A percentile compares a stretch with the other conserved stretches of the same genome.
Conservation (phyloP, 2,888 invertebrate species). For the Cephalotes varians region DNA sequence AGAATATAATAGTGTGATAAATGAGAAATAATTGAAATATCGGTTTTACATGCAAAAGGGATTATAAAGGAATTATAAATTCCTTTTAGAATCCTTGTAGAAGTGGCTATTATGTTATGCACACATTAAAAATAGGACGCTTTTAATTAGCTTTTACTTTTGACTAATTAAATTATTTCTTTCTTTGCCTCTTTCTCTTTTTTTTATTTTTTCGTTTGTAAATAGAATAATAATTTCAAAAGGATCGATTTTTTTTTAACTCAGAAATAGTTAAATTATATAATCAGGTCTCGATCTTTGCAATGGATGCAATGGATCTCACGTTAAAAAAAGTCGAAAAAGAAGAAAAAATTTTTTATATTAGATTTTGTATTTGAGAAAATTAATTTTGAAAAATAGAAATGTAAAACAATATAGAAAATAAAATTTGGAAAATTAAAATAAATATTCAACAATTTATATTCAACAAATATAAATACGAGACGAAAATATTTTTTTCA, state of each 20-base stretch:
- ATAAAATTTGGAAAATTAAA: not conserved
- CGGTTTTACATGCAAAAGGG: constrained; percentile 4
- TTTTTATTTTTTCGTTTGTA: not conserved
- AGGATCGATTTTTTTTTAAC: not conserved
- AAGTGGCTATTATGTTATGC: constrained; percentile 3
- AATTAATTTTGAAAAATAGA: not conserved
- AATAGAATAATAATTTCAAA: not conserved
- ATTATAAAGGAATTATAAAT: not conserved
- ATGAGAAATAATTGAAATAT: constrained; percentile 17
- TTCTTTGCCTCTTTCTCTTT: not conserved
- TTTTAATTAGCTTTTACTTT: constrained; percentile 20
- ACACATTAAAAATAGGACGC: constrained; percentile 9
- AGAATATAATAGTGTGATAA: not conserved
- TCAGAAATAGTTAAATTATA: not conserved
- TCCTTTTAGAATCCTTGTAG: constrained; percentile 15
- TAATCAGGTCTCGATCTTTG: not conserved
- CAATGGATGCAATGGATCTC: not conserved
- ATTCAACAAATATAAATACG: not conserved
- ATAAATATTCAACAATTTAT: too few species aligned
- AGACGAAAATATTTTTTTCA: not conserved
- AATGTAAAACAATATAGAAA: not conserved
- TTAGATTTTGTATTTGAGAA: not conserved
- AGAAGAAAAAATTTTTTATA: not conserved
- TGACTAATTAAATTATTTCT: constrained; percentile 21
- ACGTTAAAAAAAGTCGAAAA: not conserved